Percentiles rank a stretch among this genome's conserved stretches.
phyloP scores from a whole-genome alignment of 2,797 vertebrate species.

The Sebastes steindachneri region DNA sequence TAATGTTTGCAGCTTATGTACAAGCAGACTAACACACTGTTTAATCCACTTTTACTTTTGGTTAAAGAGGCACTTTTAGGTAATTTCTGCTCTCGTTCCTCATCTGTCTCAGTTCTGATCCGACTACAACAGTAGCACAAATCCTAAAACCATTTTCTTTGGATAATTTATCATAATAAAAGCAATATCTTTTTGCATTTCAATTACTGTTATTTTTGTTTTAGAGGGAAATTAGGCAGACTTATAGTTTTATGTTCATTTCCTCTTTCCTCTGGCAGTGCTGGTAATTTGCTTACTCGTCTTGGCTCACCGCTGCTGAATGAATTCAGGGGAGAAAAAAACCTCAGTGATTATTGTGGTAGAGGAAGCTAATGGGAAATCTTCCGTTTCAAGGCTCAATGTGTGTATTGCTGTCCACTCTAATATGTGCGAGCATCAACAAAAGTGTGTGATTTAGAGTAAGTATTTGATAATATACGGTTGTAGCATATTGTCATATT shows the following conservation, averaged over 20 bases:
- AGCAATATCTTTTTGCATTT: conserved; percentile 9
- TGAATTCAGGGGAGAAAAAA: not conserved
- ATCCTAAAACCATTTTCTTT: not conserved
- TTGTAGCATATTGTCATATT: not conserved
- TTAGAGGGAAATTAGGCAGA: conserved; percentile 23
- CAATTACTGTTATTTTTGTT: conserved; percentile 21
- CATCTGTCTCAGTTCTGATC: not conserved
- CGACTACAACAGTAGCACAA: not conserved
- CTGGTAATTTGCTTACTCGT: conserved; percentile 36
- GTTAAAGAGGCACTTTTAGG: not conserved
- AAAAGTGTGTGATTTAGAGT: not conserved
- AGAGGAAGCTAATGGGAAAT: conserved; percentile 23
- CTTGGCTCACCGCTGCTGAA: not conserved
- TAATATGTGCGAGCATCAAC: not conserved
- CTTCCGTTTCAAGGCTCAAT: conserved; percentile 13
- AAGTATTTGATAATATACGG: not conserved
- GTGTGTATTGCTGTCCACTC: not conserved
- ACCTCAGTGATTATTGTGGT: conserved; percentile 23
- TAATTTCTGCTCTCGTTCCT: not conserved
- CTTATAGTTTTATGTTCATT: conserved; percentile 25
- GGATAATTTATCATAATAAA: conserved; percentile 22
- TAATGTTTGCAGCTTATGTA: not conserved
- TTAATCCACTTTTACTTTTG: not conserved
- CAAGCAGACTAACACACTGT: not conserved
- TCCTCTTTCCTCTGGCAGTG: conserved; percentile 17